A percentile compares a stretch with the other conserved stretches of the same genome.
These are phyloP conservation scores for Lithosia quadra DNA, from an alignment of 2,888 invertebrate genomes.

Conservation along the genomic window DNA sequence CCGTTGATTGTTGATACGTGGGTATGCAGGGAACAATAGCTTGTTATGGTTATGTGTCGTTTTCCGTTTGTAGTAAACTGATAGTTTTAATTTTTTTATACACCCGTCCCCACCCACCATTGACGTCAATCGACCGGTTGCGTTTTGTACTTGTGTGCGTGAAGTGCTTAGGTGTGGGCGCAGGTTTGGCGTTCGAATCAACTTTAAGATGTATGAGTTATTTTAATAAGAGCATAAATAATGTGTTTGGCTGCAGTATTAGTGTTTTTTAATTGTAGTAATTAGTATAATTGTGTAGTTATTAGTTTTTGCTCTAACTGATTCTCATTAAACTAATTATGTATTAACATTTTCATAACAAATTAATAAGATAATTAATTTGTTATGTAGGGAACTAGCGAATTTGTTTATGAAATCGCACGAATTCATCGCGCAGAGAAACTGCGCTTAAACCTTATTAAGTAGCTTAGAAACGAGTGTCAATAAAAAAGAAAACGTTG, in stretches of 20 bases:
- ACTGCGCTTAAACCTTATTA: too few species aligned
- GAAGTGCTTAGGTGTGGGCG: slow-evolving; percentile 48
- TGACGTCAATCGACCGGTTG: slow-evolving; percentile 84
- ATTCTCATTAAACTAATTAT: not conserved
- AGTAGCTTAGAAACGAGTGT: too few species aligned
- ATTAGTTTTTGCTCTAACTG: slow-evolving; percentile 11
- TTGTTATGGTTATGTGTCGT: slow-evolving; percentile 72
- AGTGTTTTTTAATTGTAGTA: slow-evolving; percentile 24
- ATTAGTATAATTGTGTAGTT: not conserved
- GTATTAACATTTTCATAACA: not conserved
- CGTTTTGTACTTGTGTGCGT: slow-evolving; percentile 55
- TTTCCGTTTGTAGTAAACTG: slow-evolving; percentile 78
- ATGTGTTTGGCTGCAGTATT: slow-evolving; percentile 7
- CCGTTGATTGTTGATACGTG: slow-evolving; percentile 54
- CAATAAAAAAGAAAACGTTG: too few species aligned
- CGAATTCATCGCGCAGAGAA: too few species aligned
- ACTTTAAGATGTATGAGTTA: slow-evolving; percentile 21
- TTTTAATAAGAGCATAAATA: slow-evolving; percentile 25
- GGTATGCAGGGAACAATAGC: slow-evolving; percentile 69
- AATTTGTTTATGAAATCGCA: too few species aligned
- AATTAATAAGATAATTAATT: not conserved
- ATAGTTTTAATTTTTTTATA: slow-evolving; percentile 81
- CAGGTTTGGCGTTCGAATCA: slow-evolving; percentile 56
- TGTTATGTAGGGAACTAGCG: not conserved
- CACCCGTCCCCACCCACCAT: slow-evolving; percentile 74